Base-by-base conservation (phyloP, 1,140 invertebrate genomes). In the Berghia stephanieae region DNA sequence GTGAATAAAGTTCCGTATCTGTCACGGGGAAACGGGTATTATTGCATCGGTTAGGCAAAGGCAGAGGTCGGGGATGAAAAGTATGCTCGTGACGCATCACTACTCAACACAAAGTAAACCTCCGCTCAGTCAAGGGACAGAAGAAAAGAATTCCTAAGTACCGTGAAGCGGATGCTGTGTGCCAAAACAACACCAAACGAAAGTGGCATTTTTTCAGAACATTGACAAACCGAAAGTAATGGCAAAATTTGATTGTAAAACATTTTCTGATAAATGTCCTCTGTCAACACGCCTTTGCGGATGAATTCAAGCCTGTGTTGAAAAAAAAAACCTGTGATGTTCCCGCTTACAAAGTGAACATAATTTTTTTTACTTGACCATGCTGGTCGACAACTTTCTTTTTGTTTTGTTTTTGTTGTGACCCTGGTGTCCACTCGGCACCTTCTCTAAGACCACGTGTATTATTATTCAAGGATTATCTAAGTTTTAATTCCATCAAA, bases 331-430 rank as follows among this genome's bases (percentile, higher is more conserved):
- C 82, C 79, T 84, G 78, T 79, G 81, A 84, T 88, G 84, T 88
- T 88, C 84, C 86, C 86, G 86, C 86, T 88, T 85, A 88, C 82
- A 86, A 86, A 84, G 85, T 86, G 86, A 84, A 84, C 82, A 83
- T 84, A 83, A 86, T 84, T 86, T 84, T 85, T 81, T 86, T 80
- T 84, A 84, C 85, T 82, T 84, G 85, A 84, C 85, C 86, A 88
- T 87, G 86, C 86, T 87, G 85, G 84, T 83, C 83, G 81, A 81
- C 79, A 75, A 79, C 79, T 81, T 78, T 78, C 76, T 71, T 82
- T 81, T 78, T 81, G 10, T 49, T 42, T 76, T 76, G 57, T 66
- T 76, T 76, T 76, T 76, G 74, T 76, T 76, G 31, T 76, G n/a
- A n/a, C n/a, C n/a, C n/a, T n/a, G n/a, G n/a, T n/a, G n/a, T n/a